A percentile compares a stretch with the other conserved stretches of the same genome.
phyloP scores from a whole-genome alignment of 2,888 invertebrate species.

The Flabesymbios commensalis region DNA sequence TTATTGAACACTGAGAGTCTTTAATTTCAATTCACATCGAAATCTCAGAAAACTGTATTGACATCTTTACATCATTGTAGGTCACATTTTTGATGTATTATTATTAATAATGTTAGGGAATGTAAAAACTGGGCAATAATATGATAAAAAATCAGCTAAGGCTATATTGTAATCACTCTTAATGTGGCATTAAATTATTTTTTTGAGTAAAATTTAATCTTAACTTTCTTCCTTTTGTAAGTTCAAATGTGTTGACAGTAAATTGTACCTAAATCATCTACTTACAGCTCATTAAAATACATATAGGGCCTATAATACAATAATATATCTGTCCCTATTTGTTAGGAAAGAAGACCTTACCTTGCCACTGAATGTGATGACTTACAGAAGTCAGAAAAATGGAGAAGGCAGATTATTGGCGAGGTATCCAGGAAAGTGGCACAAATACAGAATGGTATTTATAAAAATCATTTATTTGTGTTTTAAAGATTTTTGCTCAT shows the following conservation, averaged over 20 bases:
- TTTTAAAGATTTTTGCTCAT: no score
- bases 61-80: no score
- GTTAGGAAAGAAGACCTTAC: constrained; percentile 81
- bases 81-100: no score
- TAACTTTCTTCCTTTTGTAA: background rate
- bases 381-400: constrained; percentile 90
- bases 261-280: background rate
- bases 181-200: background rate
- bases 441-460: constrained; percentile 92
- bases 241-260: background rate
- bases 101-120: no score
- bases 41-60: no score
- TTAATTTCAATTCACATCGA: no score
- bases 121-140: no score
- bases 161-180: background rate
- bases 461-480: background rate
- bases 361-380: constrained; percentile 94
- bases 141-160: no score
- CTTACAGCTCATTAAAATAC: no score
- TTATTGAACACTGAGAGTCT: no score
- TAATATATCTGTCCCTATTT: no score
- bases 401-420: constrained; percentile 93
- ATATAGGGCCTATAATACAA: no score
- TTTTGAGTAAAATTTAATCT: background rate
- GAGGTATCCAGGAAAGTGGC: constrained; percentile 98